These are phyloP conservation scores for Cassiopea xamachana DNA, from an alignment of 30 jellyfish, hydroid and myxozoan genomes.

Conservation along the genomic window DNA sequence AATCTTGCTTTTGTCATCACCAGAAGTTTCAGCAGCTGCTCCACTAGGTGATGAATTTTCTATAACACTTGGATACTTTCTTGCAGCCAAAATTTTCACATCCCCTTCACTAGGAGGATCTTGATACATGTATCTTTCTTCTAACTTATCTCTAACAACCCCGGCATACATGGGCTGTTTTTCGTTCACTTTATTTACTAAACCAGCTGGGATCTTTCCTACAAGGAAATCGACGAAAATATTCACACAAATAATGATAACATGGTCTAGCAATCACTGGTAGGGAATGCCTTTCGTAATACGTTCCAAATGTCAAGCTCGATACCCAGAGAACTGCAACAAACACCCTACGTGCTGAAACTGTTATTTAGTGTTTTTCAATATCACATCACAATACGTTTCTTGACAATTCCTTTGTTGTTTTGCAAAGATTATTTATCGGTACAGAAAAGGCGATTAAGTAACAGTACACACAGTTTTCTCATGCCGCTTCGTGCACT, in stretches of 20 bases:
- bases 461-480: too few relatives aligned
- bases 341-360: too few relatives aligned
- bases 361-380: too few relatives aligned
- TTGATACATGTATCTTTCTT: constrained; percentile 69
- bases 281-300: too few relatives aligned
- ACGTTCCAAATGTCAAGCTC: too few relatives aligned
- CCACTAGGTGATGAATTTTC: constrained; percentile 29
- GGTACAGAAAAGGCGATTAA: too few relatives aligned
- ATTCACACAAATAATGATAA: not conserved
- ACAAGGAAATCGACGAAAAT: not conserved
- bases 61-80: constrained; percentile 69
- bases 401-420: too few relatives aligned
- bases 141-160: constrained; percentile 74
- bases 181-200: constrained; percentile 85
- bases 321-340: too few relatives aligned
- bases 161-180: constrained; percentile 91
- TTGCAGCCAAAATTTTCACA: constrained; percentile 42
- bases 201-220: constrained; percentile 92
- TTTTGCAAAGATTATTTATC: too few relatives aligned
- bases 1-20: not conserved
- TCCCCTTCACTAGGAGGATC: constrained; percentile 80
- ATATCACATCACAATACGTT: too few relatives aligned
- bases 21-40: not conserved
- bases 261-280: too few relatives aligned
- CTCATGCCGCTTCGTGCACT: too few relatives aligned